These are phyloP conservation scores for Momotus momota DNA, from an alignment of 2,797 vertebrate species.

Conservation along the genomic window DNA sequence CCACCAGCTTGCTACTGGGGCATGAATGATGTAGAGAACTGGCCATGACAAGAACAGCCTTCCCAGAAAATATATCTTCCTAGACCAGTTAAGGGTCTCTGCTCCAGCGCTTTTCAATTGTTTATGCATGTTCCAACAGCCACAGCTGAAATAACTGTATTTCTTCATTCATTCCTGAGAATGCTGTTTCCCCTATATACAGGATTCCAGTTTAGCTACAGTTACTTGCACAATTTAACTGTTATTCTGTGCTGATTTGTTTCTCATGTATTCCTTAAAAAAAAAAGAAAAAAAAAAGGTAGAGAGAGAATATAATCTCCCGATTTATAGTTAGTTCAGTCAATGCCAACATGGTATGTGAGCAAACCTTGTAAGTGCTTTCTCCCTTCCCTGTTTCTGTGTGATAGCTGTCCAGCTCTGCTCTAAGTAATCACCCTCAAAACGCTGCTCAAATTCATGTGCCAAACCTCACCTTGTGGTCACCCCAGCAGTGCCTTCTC, in stretches of 20 bases:
- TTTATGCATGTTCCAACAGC: background rate
- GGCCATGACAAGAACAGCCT: background rate
- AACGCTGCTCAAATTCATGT: background rate
- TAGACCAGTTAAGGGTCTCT: background rate
- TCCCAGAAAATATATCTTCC: background rate
- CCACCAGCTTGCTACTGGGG: background rate
- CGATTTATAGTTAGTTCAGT: background rate
- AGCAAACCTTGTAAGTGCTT: background rate
- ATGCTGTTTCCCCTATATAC: background rate
- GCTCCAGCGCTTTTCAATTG: background rate
- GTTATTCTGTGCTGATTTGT: background rate
- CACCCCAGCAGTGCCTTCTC: background rate
- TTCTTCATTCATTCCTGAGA: background rate
- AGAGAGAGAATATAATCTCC: background rate
- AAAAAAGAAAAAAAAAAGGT: background rate
- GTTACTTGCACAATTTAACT: background rate
- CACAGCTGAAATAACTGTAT: background rate
- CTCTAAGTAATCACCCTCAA: background rate
- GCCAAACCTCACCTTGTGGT: background rate
- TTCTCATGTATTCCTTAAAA: background rate
- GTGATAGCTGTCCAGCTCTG: background rate
- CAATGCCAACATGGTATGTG: background rate
- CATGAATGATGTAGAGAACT: background rate
- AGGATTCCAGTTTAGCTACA: background rate
- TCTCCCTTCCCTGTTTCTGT: background rate